Base-by-base conservation (phyloP, 2,113 vertebrate genomes). In the Scopus umbretta region DNA sequence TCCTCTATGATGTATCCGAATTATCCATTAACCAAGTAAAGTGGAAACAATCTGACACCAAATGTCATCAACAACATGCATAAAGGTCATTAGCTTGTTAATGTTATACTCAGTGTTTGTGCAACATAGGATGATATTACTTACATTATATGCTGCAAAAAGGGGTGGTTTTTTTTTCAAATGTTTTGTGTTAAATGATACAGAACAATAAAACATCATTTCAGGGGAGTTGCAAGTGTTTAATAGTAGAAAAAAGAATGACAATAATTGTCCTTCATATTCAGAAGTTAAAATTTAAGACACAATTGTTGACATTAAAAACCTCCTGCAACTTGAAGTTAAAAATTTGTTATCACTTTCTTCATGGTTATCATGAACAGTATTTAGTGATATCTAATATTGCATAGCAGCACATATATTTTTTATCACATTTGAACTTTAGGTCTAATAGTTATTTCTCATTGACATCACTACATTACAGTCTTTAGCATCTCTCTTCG, bases 401-500 rank as follows among this genome's bases (percentile, higher is more conserved):
- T 81, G 18, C 7, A 53, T 20, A 32, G 38, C 6, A 78, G 50
- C 17, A 68, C 45, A 40, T 49, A 30, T 45, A 29, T 62, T 45
- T 82, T 87, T 93, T 74, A 59, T 73, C 16, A 85, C n/a, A 49
- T 91, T 65, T 91, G 32, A 94, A 90, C n/a, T 78, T 88, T 72
- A 88, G 36, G 20, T 86, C 45, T 72, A 85, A 88, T 52, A 84
- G 43, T 82, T 87, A 34, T 75, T 93, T 88, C 76, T 80, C 80
- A 90, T 21, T 96, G 78, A 92, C 68, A 71, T 80, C 75, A 94
- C 27, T 58, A 88, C 61, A 81, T 75, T 47, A 76, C 40, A 96
- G 78, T 89, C 40, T 72, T 95, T 32, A 90, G 43, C 47, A 92
- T 86, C 85, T 95, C 63, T 95, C 80, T 86, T 86, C 56, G 80